Evolutionary conservation across 37 sponge, comb jelly and placozoan genomes (phyloP).

Genomic region (Beroe ovata): DNA sequence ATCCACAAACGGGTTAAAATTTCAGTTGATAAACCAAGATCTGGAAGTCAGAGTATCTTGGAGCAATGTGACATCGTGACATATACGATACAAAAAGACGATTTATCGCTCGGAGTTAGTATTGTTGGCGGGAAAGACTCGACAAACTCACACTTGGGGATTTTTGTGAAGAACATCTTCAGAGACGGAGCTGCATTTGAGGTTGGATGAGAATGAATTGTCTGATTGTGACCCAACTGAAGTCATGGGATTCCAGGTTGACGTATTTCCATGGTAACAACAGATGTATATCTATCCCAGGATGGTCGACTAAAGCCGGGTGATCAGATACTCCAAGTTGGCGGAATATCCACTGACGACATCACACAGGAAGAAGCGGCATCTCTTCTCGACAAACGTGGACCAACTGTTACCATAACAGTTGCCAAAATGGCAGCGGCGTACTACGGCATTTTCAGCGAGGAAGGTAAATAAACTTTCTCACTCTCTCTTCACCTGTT

Average conservation of each 20-base stretch:
- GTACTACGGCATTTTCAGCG: slow-evolving; percentile 42
- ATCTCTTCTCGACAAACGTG: background rate
- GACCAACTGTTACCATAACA: background rate
- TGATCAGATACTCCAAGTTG: slow-evolving; percentile 22
- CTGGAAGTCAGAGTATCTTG: slow-evolving; percentile 21
- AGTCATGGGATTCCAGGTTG: too few relatives aligned
- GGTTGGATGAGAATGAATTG: too few relatives aligned
- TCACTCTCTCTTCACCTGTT: background rate
- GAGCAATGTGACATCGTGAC: slow-evolving; percentile 20
- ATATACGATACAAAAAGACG: background rate
- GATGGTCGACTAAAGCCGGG: slow-evolving; percentile 36
- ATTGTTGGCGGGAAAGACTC: slow-evolving; percentile 43
- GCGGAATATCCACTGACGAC: background rate
- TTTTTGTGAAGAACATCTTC: slow-evolving; percentile 36
- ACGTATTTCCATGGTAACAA: too few relatives aligned
- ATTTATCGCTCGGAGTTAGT: background rate
- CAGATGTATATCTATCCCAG: too few relatives aligned
- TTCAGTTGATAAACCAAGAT: background rate
- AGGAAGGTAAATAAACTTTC: too few relatives aligned
- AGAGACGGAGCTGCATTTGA: slow-evolving; percentile 18
- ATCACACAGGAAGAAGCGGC: slow-evolving; percentile 38
- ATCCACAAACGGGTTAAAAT: too few relatives aligned
- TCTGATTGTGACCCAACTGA: too few relatives aligned
- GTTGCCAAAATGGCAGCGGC: slow-evolving; percentile 54
- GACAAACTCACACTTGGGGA: slow-evolving; percentile 2